Conservation (phyloP, 1,140 invertebrate species). For the Papilio aristodemus region DNA sequence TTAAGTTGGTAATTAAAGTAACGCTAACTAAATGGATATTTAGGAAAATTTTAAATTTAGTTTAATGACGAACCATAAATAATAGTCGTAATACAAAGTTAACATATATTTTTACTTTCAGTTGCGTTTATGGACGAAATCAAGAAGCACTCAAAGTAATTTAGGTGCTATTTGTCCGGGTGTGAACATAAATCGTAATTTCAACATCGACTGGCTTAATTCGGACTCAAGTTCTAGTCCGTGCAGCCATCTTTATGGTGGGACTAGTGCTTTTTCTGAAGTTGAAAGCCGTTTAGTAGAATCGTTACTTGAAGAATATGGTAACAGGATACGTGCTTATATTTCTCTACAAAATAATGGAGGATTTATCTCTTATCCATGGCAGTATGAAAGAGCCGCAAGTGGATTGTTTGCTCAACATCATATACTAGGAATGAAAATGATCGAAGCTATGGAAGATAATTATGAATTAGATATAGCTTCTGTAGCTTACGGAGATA, state of each 20-base stretch:
- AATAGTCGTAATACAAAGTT: too few species aligned
- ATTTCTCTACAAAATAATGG: conserved; percentile 64
- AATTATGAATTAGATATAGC: conserved; percentile 50
- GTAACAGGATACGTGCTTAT: conserved; percentile 48
- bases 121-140: conserved; percentile 61
- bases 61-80: too few species aligned
- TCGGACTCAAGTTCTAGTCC: conserved; percentile 65
- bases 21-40: too few species aligned
- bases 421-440: conserved; percentile 52
- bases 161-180: conserved; percentile 62
- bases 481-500: conserved; percentile 51
- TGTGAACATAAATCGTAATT: conserved; percentile 66
- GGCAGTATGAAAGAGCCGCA: conserved; percentile 64
- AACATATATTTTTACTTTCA: conserved; percentile 41
- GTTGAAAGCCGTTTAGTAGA: conserved; percentile 51
- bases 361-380: conserved; percentile 61
- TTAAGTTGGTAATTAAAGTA: too few species aligned
- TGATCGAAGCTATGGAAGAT: conserved; percentile 48
- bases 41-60: too few species aligned
- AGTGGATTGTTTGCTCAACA: conserved; percentile 65
- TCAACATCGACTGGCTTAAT: conserved; percentile 56
- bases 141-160: conserved; percentile 49
- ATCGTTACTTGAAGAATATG: conserved; percentile 47
- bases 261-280: conserved; percentile 56
- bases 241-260: conserved; percentile 61